Percentiles rank a stretch among this genome's conserved stretches.
phyloP scores from a whole-genome alignment of 2,888 invertebrate genomes.

The Callinectes sapidus region DNA sequence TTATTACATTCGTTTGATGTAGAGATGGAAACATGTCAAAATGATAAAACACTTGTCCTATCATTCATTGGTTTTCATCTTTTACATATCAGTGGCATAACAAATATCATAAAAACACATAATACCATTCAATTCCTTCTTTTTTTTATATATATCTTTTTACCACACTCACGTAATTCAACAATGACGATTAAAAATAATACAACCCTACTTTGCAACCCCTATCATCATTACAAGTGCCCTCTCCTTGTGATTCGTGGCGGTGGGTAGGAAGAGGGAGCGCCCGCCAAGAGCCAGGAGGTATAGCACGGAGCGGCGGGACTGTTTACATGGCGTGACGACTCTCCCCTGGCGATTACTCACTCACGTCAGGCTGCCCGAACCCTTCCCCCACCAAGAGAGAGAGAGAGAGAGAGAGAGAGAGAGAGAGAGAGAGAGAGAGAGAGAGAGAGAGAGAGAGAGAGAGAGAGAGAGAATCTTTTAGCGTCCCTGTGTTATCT shows the following conservation, averaged over 20 bases:
- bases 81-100: too few relatives aligned
- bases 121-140: too few relatives aligned
- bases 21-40: too few relatives aligned
- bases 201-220: too few relatives aligned
- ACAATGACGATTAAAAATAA: too few relatives aligned
- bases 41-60: too few relatives aligned
- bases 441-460: slow-evolving; percentile 10
- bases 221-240: too few relatives aligned
- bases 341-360: neutral
- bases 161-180: too few relatives aligned
- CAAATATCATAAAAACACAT: too few relatives aligned
- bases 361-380: slow-evolving; percentile 11
- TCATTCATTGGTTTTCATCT: too few relatives aligned
- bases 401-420: slow-evolving; percentile 25
- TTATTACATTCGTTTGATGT: neutral
- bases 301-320: neutral
- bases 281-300: neutral
- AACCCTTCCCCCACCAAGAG: neutral
- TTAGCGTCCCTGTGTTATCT: neutral
- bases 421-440: slow-evolving; percentile 25
- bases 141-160: too few relatives aligned
- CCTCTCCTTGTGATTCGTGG: neutral
- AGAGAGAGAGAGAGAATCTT: slow-evolving; percentile 21
- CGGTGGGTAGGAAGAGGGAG: neutral
- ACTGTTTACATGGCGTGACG: slow-evolving; percentile 21